These are phyloP conservation scores for Serranus cabrilla DNA, from an alignment of 2,797 vertebrate species.

Conservation along the genomic window DNA sequence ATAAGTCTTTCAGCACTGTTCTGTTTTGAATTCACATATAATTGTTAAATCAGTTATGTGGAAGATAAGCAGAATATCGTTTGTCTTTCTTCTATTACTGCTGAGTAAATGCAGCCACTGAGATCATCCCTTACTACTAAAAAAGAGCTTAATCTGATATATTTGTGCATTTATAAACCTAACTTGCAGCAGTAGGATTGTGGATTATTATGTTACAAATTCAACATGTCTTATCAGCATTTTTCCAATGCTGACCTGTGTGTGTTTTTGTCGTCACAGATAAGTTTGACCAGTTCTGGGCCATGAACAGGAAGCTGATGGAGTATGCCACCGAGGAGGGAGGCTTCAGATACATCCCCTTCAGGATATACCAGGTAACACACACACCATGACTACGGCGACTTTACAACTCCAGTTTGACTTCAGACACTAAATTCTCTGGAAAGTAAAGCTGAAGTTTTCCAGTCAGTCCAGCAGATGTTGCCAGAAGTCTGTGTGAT, in stretches of 20 bases:
- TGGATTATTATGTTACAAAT: not conserved
- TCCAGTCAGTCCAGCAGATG: constrained; percentile 64
- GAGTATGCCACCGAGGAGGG: constrained; percentile 95
- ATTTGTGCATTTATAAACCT: too few relatives aligned
- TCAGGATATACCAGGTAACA: constrained; percentile 97
- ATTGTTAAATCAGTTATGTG: too few relatives aligned
- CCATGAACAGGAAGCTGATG: constrained; percentile 99
- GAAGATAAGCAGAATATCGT: too few relatives aligned
- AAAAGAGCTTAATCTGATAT: too few relatives aligned
- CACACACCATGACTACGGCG: not conserved
- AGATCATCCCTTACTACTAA: too few relatives aligned
- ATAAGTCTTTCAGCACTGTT: too few relatives aligned
- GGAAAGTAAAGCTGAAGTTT: not conserved
- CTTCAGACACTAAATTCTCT: too few relatives aligned
- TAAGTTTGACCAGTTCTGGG: constrained; percentile 99
- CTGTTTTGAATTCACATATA: too few relatives aligned
- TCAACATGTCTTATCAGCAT: not conserved
- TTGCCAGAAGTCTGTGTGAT: constrained; percentile 43
- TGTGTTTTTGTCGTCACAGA: constrained; percentile 83
- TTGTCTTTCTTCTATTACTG: too few relatives aligned
- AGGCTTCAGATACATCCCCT: constrained; percentile 98
- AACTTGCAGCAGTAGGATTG: not conserved
- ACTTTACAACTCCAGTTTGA: not conserved
- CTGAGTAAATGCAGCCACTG: too few relatives aligned
- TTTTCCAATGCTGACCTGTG: not conserved